Evolutionary conservation across 2,888 invertebrate species (phyloP), one percentile per base, ranked within the genome.

Genomic region (Athalia cordata): DNA sequence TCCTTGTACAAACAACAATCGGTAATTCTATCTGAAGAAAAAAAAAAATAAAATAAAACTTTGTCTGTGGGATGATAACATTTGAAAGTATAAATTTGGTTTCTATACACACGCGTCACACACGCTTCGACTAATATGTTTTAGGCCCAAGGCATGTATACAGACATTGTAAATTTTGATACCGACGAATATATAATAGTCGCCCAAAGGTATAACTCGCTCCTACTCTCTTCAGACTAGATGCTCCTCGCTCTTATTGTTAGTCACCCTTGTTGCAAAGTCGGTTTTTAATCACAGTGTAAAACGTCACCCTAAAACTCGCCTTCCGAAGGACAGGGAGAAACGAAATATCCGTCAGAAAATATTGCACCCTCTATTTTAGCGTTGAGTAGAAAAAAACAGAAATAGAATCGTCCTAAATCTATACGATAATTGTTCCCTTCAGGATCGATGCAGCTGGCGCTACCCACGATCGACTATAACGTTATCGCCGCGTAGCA

Each of bases 121-220:
- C 85, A 84, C 85, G 84, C 84, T 87, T 87, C 84, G 85, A 86
- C 84, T 84, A 84, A 86, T 86, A 86, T 86, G 85, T 86, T 85
- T 86, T 81, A 79, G 84, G 83, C 84, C 83, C 78, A 78, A 75
- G 82, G 82, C 79, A 29, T 29, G 1, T 29, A 2, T 29, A 29
- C 82, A 82, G 82, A 84, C 83, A 84, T 85, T 86, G 84, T 85
- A 84, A 84, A 29, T 29, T 29, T 29, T 85, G 83, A 82, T 81
- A 81, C 83, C 83, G 29, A 29, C 84, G 81, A 86, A 85, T 85
- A 85, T 84, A 85, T 82, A 84, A 85, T 85, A 85, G 85, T 84
- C 84, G 82, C 80, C 52, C 72, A 74, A 45, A 77, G 79, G 70
- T 79, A 79, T 79, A 3, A 29, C 13, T 65, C 77, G 15, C 78